A percentile compares a stretch with the other conserved stretches of the same genome.
Evolutionary conservation across 2,113 vertebrate species (phyloP).

Genomic region (Pelodiscus sinensis): DNA sequence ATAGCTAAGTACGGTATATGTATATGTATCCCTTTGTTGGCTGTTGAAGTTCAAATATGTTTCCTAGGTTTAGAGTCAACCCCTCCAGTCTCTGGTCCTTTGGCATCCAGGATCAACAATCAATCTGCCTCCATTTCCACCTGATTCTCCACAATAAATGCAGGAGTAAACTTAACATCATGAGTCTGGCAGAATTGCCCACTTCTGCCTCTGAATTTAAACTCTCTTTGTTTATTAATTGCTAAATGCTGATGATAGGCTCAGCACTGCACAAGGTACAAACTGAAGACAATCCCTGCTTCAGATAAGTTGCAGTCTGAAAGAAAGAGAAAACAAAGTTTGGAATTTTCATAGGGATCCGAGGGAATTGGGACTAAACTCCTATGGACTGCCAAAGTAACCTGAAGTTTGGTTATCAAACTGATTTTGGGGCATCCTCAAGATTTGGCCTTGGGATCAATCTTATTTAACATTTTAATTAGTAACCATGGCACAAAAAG

Average conservation of each 20-base stretch:
- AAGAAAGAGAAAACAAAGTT: neutral
- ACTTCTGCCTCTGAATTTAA: neutral
- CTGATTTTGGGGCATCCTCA: neutral
- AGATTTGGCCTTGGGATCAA: no score
- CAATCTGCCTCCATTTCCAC: neutral
- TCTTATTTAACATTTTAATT: no score
- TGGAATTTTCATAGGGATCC: neutral
- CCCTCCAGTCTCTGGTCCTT: neutral
- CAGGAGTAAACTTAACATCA: neutral
- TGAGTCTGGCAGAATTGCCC: neutral
- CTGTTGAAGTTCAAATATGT: neutral
- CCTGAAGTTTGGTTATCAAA: neutral
- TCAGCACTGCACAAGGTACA: neutral
- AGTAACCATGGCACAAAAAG: no score
- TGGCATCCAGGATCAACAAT: neutral
- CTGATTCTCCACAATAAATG: neutral
- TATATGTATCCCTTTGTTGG: neutral
- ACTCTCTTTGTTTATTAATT: neutral
- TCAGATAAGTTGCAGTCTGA: neutral
- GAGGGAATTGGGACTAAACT: neutral
- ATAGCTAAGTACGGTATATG: neutral
- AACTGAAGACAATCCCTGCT: neutral
- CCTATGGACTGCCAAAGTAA: neutral
- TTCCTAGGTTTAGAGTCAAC: neutral
- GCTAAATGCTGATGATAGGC: neutral